These are phyloP conservation scores for Stegophylla sp. DNA, from an alignment of 2,888 invertebrate species.

Conservation along the genomic window DNA sequence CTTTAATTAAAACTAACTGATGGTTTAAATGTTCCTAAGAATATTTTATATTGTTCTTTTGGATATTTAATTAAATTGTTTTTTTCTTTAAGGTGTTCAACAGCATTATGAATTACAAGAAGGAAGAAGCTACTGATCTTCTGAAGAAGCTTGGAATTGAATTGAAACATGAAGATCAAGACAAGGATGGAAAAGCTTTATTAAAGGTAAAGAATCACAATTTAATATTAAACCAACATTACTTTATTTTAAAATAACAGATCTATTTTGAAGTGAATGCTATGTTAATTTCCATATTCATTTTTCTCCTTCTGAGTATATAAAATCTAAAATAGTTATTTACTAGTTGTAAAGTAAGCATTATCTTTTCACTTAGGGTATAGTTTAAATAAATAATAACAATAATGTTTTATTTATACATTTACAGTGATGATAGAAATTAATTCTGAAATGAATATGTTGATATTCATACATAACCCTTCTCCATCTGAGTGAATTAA, in stretches of 20 bases:
- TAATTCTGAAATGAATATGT: slow-evolving; percentile 12
- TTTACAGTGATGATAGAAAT: slow-evolving; percentile 12
- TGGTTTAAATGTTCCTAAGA: background rate
- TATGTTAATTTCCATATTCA: too few relatives aligned
- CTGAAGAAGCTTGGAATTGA: slow-evolving; percentile 90
- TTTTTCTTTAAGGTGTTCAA: slow-evolving; percentile 71
- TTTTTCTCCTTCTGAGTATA: too few relatives aligned
- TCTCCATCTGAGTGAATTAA: slow-evolving; percentile 36
- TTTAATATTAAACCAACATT: background rate
- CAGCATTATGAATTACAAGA: slow-evolving; percentile 90
- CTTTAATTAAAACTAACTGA: slow-evolving; percentile 8
- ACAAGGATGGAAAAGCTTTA: slow-evolving; percentile 93
- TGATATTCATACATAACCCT: slow-evolving; percentile 24
- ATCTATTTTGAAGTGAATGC: too few relatives aligned
- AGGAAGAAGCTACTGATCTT: slow-evolving; percentile 88
- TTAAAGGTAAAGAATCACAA: slow-evolving; percentile 74
- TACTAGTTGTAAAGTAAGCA: too few relatives aligned
- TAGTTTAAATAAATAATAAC: too few relatives aligned
- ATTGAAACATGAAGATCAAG: slow-evolving; percentile 92
- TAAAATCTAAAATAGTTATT: too few relatives aligned
- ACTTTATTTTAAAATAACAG: background rate
- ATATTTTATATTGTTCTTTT: background rate
- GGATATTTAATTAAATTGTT: background rate
- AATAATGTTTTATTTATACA: too few relatives aligned
- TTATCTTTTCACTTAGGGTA: too few relatives aligned